These are phyloP conservation scores for Odocoileus virginianus DNA, from an alignment of 2,113 vertebrate genomes.

Conservation along the genomic window DNA sequence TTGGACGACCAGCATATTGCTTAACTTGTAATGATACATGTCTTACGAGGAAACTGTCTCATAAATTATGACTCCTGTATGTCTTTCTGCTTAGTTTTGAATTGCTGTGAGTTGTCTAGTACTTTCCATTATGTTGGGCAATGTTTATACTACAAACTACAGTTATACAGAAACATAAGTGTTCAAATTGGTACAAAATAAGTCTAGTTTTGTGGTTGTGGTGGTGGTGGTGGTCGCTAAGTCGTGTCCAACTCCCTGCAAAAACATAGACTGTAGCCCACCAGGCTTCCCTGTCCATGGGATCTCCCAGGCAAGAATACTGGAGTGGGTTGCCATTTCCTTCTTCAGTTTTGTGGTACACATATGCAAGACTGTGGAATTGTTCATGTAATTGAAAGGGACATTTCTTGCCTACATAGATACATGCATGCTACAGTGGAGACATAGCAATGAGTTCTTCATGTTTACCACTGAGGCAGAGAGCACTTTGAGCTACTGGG, in stretches of 20 bases:
- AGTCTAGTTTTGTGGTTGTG: not conserved
- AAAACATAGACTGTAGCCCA: not conserved
- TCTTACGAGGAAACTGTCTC: not conserved
- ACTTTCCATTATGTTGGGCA: not conserved
- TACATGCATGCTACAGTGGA: not conserved
- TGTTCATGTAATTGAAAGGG: not conserved
- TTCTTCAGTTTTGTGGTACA: not conserved
- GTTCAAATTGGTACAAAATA: not conserved
- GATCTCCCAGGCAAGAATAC: not conserved
- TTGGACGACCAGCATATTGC: not conserved
- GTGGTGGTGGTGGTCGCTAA: not conserved
- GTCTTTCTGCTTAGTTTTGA: not conserved
- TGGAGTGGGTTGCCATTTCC: not conserved
- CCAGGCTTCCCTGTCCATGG: not conserved
- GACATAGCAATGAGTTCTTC: not conserved
- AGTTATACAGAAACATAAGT: not conserved
- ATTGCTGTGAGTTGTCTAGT: not conserved
- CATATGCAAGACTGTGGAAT: not conserved
- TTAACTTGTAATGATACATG: not conserved
- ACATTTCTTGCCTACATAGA: not conserved
- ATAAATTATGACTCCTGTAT: not conserved
- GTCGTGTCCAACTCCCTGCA: not conserved
- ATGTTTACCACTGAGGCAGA: not conserved
- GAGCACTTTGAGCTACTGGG: not conserved
- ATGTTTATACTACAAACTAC: not conserved